phyloP scores from a whole-genome alignment of 2,113 vertebrate genomes.

The Oxyura jamaicensis region DNA sequence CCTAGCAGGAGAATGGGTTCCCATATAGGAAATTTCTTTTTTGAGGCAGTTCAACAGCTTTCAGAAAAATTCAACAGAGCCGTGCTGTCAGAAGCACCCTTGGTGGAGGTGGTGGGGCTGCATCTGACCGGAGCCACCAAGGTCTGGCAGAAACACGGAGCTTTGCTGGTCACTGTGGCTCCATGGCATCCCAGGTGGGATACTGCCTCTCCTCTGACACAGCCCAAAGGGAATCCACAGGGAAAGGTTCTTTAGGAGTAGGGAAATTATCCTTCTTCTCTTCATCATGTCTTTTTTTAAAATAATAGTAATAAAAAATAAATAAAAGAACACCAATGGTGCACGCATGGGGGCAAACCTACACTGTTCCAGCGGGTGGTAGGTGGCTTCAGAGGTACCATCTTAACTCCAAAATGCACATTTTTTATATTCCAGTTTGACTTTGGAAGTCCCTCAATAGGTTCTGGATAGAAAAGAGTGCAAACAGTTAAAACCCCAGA shows the following conservation, averaged over 20 bases:
- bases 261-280: background rate
- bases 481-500: conserved; percentile 15
- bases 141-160: background rate
- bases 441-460: background rate
- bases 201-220: background rate
- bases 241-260: background rate
- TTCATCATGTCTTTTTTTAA: background rate
- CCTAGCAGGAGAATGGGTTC: background rate
- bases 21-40: background rate
- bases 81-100: background rate
- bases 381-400: background rate
- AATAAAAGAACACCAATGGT: background rate
- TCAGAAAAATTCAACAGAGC: background rate
- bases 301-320: background rate
- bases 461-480: background rate
- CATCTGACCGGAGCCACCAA: background rate
- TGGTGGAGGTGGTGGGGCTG: background rate
- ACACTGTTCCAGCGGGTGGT: no score
- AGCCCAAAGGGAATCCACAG: background rate
- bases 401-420: background rate
- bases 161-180: background rate
- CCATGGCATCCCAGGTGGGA: background rate
- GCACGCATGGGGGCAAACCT: background rate
- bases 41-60: background rate
- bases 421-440: background rate